Evolutionary conservation across 2,113 vertebrate species (phyloP).

Genomic region (Callorhinus ursinus): DNA sequence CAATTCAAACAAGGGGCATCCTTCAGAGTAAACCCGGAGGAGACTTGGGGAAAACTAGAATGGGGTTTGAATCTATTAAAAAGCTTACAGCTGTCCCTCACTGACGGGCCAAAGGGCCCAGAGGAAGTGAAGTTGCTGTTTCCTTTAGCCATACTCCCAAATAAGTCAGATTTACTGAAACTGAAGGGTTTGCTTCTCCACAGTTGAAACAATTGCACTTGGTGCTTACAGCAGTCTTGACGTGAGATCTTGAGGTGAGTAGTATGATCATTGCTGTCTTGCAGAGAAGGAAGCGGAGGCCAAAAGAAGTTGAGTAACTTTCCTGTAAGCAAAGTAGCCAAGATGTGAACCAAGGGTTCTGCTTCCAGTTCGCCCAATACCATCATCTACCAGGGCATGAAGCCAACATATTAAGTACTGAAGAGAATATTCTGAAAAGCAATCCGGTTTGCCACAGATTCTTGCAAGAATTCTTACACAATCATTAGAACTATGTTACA

Average conservation of each 20-base stretch:
- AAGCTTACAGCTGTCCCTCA: neutral
- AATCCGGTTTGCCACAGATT: neutral
- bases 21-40: neutral
- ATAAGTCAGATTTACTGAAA: neutral
- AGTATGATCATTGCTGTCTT: neutral
- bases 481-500: neutral
- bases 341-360: neutral
- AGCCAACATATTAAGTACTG: neutral
- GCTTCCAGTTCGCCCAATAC: neutral
- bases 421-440: slow-evolving; percentile 30
- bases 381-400: neutral
- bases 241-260: neutral
- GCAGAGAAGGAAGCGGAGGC: neutral
- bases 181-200: neutral
- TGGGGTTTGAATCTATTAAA: neutral
- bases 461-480: neutral
- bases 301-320: slow-evolving; percentile 26
- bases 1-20: neutral
- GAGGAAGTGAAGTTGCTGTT: neutral
- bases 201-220: neutral
- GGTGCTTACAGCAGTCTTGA: neutral
- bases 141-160: neutral
- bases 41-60: neutral
- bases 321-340: neutral
- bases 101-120: neutral